Base-by-base conservation (phyloP, 2,888 invertebrate species). In the Aplocera efformata region DNA sequence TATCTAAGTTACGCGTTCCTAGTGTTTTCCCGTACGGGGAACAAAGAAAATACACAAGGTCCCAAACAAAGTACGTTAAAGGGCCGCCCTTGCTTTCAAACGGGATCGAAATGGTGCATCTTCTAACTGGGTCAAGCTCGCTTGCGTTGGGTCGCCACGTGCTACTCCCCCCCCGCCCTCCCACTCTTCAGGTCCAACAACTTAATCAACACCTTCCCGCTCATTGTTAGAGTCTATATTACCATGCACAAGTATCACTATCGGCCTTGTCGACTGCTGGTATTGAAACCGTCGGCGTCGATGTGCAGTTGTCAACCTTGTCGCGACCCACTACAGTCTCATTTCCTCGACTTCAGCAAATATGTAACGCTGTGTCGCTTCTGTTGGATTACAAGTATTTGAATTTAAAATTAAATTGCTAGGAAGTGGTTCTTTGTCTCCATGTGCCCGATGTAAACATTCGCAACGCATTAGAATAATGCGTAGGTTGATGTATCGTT, bases 121-220 rank as follows among this genome's bases (percentile, higher is more conserved):
- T 71, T 71, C 64, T 67, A 85, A 79, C 78, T 85, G 60, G 85
- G 85, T 85, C 85, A 85, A 85, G 80, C 83, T 83, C 83, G 79
- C 70, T 74, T 67, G 74, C 65, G 72, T 68, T 59, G 74, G 75
- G 72, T 70, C 76, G 79, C 62, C 64, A 81, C 82, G 83, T 81
- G 82, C 66, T 73, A 56, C 67, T 52, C 67, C 69, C 68, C 68
- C 53, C 47, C 43, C 29, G 41, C 41, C 40, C 48, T 43, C 49
- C 53, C 52, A 43, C 35, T 48, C 39, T 33, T 42, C 38, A 28
- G 31, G 32, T 8, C 41, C 43, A 33, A 33, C 58, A 57, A 46
- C 55, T 37, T 39, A 65, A 67, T 62, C 48, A 53, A 35, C 2
- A 49, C 68, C 57, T 23, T 72, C 48, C 24, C 7, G 10, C 37